Evolutionary conservation across 1,140 invertebrate genomes (phyloP), one percentile per base, ranked within the genome.

Genomic region (Scaptodrosophila lebanonensis): DNA sequence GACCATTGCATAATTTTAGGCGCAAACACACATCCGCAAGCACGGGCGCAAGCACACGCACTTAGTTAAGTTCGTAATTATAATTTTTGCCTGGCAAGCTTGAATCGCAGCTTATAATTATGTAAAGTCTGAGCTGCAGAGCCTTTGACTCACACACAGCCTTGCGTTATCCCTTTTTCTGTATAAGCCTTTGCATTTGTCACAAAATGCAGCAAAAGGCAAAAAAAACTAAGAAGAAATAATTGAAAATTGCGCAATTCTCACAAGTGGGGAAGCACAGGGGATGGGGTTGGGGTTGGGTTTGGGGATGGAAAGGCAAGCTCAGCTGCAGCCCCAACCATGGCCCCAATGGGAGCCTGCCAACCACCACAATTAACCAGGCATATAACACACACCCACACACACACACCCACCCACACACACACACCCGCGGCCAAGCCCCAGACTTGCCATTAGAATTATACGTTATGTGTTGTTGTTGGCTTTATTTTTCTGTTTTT

Each of bases 161-260:
- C 35, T 35, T 54, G 22, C 15, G 15, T 29, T 6, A n/a, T 27
- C 22, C 39, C 3, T 36, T 6, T 6, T 5, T n/a, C 3, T 48
- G 5, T 9, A 5, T 12, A 9, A 20, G 3, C 3, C 25, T 3
- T 12, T 7, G 7, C 27, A 16, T 8, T 29, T n/a, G 6, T 9
- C 15, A 12, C 11, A 20, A 2, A 25, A 25, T 25, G 22, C 35
- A 32, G 42, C 11, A 12, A 11, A 25, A 11, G 20, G 22, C 20
- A 27, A 8, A 39, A 58, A 57, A 57, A 63, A 63, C 49, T 68
- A 63, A 58, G 52, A 50, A 59, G 73, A 79, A 77, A 77, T 77
- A 77, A 77, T 77, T 77, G 73, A 77, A 77, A 77, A 77, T 77
- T 77, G 73, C 73, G 75, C 73, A 77, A 77, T 77, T 77, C 73